A percentile compares a stretch with the other conserved stretches of the same genome.
phyloP scores from a whole-genome alignment of 2,113 vertebrate genomes.

The Coturnix japonica region DNA sequence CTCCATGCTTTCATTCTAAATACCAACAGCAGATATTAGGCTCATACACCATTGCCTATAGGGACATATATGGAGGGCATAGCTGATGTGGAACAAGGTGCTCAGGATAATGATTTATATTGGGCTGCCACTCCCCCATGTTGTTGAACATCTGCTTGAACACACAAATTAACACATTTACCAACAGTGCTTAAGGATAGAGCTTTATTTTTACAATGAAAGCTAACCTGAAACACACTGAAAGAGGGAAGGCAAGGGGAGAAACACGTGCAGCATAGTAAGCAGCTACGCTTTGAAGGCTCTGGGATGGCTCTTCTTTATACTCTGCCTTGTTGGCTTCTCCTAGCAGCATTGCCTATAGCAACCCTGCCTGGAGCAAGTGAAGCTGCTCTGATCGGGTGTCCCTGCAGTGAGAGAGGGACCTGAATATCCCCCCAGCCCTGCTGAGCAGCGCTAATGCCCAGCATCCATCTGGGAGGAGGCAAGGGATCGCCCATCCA shows the following conservation, averaged over 20 bases:
- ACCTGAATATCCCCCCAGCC: neutral
- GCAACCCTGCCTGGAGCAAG: slow-evolving; percentile 32
- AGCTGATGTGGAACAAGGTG: neutral
- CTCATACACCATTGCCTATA: no score
- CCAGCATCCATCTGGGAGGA: neutral
- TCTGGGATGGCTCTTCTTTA: neutral
- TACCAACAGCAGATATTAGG: neutral
- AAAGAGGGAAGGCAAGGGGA: neutral
- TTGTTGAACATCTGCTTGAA: slow-evolving; percentile 59
- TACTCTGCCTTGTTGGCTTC: neutral
- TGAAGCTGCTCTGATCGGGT: neutral
- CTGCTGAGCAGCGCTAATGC: neutral
- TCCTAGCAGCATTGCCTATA: slow-evolving; percentile 65
- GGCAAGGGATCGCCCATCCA: slow-evolving; percentile 18
- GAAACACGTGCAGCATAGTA: neutral
- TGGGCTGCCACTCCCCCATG: neutral
- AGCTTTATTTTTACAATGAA: neutral
- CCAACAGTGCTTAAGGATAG: neutral
- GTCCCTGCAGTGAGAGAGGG: neutral
- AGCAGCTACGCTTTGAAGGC: neutral
- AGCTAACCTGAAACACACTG: neutral
- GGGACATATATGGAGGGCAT: neutral
- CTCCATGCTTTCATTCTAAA: neutral
- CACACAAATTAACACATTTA: slow-evolving; percentile 49
- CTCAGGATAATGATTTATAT: slow-evolving; percentile 4